Base-by-base conservation (phyloP, 2,888 invertebrate genomes). In the Tromatobia lineatoria region DNA sequence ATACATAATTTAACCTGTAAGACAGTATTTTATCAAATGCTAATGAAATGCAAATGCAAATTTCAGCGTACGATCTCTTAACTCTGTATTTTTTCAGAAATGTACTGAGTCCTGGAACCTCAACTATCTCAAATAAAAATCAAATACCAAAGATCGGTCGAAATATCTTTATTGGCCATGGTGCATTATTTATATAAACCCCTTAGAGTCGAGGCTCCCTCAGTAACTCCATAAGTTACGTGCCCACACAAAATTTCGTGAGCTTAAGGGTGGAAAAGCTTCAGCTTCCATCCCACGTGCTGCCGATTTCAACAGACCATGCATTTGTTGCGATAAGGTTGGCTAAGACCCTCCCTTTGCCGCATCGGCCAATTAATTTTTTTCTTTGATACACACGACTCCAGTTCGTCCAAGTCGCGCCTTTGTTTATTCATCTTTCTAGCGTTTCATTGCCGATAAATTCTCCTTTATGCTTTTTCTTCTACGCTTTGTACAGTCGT, bases 371-470 rank as follows among this genome's bases (percentile, higher is more conserved):
- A 61, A 61, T 71, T 79, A 57, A 75, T 38, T 34, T 78, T 73
- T 82, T 73, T 61, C 57, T 67, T 61, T 52, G 69, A 74, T 75
- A 54, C 66, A 77, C 69, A 70, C 59, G 71, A 80, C 34, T 83
- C 45, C 23, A 66, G 71, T 67, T 80, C 29, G 66, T 66, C 38
- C 66, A 67, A 83, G 83, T 71, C 83, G 69, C 83, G 71, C 76
- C 83, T 71, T 54, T 76, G 83, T 83, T 83, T 83, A 83, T 73
- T 67, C 83, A 71, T 73, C 83, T 71, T 75, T 71, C 57, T 50
- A 76, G 25, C 76, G 59, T 71, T 71, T 73, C 59, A 71, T 83
- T n/a, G 83, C 66, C 66, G 66, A 76, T 83, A 80, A 83, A 83
- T 83, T 83, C 42, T 25, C 42, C 18, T 80, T 69, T 64, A 54